These are phyloP conservation scores for Halocynthia roretzi DNA, from an alignment of 23 tunicate genomes.

Conservation along the genomic window DNA sequence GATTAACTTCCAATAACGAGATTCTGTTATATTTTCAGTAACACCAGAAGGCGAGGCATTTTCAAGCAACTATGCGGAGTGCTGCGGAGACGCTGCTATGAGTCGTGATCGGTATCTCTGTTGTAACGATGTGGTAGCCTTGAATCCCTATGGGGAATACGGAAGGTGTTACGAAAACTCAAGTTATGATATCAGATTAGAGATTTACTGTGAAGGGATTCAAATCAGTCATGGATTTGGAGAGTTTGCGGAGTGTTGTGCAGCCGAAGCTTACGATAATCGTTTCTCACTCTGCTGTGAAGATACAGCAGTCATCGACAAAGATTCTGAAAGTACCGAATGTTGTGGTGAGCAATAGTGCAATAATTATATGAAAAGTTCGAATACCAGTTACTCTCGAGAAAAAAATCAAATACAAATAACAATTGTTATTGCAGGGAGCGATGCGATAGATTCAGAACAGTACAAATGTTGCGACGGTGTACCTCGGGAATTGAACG, in stretches of 20 bases:
- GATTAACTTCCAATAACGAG: too few species aligned
- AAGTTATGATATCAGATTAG: slow-evolving; percentile 17
- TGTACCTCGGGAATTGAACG: slow-evolving; percentile 41
- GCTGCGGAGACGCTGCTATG: slow-evolving; percentile 54
- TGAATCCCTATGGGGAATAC: slow-evolving; percentile 13
- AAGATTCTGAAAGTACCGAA: slow-evolving; percentile 1
- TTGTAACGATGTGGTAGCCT: slow-evolving; percentile 21
- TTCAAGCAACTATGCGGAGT: slow-evolving; percentile 10
- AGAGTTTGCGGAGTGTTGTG: too few species aligned
- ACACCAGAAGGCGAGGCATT: too few species aligned
- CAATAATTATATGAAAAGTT: not conserved
- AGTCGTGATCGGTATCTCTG: slow-evolving; percentile 27
- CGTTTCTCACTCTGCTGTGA: too few species aligned
- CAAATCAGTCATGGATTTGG: too few species aligned
- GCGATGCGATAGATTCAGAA: slow-evolving; percentile 23
- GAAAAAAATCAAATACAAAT: too few species aligned
- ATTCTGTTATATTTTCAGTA: too few species aligned
- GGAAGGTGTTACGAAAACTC: slow-evolving; percentile 20
- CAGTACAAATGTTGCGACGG: slow-evolving; percentile 53
- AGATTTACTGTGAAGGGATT: slow-evolving; percentile 12
- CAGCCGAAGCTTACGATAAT: too few species aligned
- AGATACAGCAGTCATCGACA: too few species aligned
- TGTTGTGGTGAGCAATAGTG: slow-evolving; percentile 25
- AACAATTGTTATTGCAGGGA: slow-evolving; percentile 15
- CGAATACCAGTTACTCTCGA: too few species aligned